Base-by-base conservation (phyloP, 2,113 vertebrate species). In the Ammodytes dubius region DNA sequence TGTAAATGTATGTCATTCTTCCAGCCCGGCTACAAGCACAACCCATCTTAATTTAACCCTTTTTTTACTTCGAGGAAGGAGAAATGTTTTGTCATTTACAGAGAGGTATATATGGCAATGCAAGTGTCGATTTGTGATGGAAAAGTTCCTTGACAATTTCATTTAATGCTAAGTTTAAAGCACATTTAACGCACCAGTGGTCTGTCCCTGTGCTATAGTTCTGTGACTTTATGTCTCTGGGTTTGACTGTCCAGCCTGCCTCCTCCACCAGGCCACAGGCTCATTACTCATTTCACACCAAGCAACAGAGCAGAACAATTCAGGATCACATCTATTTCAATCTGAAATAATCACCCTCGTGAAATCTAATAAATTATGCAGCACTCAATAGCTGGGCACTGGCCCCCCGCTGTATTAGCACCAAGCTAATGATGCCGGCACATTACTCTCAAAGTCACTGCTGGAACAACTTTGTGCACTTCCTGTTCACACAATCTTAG, bases 291-390 rank as follows among this genome's bases (percentile, higher is more conserved):
- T 87, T 89, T 87, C 79, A 70, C 78, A 70, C 73, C 15, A 59
- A 77, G 84, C 87, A 77, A 53, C 13, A 2, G 82, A 87, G 89
- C 85, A 80, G 87, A 91, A 91, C 91, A 86, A 87, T 84, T 86
- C 74, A 61, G 84, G 74, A 92, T 79, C 85, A 88, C 86, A 88
- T 93, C 86, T 77, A 87, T 93, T 91, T 93, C 82, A 91, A 87
- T 93, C 87, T 88, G 63, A 89, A 92, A 93, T 89, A 83, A 92
- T 92, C 81, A 82, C 79, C 77, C 72, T 81, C 8, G 69, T 91
- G 83, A 87, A 90, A 89, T 88, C 73, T 81, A 87, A 93, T 94
- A 84, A 89, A 91, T 94, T 90, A 92, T 80, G 77, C 72, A 84
- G 85, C 81, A 57, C 80, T 92, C 87, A 72, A 88, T 82, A 84